Evolutionary conservation across 2,797 vertebrate species (phyloP).

Genomic region (Siniperca undulata): DNA sequence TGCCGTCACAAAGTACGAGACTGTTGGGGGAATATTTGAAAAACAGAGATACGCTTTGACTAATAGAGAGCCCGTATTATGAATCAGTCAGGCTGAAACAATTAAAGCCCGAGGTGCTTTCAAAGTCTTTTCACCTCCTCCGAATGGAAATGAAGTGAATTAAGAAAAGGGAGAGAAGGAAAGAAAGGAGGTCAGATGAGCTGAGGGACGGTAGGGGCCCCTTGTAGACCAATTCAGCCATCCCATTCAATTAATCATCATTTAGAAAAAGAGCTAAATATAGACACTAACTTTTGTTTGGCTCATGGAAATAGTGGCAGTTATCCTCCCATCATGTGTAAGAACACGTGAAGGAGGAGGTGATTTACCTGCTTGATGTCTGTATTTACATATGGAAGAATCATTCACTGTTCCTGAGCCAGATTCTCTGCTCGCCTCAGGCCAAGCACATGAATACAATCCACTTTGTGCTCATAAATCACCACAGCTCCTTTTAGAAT

Average conservation of each 20-base stretch:
- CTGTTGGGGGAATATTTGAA: constrained; percentile 65
- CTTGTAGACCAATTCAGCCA: constrained; percentile 43
- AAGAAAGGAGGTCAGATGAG: constrained; percentile 73
- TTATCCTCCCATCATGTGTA: constrained; percentile 28
- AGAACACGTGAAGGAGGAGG: constrained; percentile 6
- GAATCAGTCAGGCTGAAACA: constrained; percentile 78
- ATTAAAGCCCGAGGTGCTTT: constrained; percentile 79
- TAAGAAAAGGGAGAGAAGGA: constrained; percentile 48
- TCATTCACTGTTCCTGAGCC: constrained; percentile 4
- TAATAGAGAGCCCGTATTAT: constrained; percentile 76
- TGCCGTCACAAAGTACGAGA: constrained; percentile 63
- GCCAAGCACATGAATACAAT: constrained; percentile 31
- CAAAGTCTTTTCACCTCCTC: constrained; percentile 81
- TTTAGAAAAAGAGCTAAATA: constrained; percentile 66
- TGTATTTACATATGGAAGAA: constrained; percentile 32
- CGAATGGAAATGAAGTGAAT: constrained; percentile 75
- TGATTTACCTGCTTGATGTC: constrained; percentile 45
- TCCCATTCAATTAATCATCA: constrained; percentile 75
- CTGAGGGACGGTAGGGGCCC: constrained; percentile 46
- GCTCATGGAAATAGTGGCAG: constrained; percentile 21
- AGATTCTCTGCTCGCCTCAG: constrained; percentile 19
- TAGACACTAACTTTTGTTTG: constrained; percentile 60
- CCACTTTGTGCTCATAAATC: constrained; percentile 31
- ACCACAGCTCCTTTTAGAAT: constrained; percentile 26
- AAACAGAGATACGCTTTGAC: constrained; percentile 72